Evolutionary conservation across 1,140 invertebrate species (phyloP).

Genomic region (Ips typographus): DNA sequence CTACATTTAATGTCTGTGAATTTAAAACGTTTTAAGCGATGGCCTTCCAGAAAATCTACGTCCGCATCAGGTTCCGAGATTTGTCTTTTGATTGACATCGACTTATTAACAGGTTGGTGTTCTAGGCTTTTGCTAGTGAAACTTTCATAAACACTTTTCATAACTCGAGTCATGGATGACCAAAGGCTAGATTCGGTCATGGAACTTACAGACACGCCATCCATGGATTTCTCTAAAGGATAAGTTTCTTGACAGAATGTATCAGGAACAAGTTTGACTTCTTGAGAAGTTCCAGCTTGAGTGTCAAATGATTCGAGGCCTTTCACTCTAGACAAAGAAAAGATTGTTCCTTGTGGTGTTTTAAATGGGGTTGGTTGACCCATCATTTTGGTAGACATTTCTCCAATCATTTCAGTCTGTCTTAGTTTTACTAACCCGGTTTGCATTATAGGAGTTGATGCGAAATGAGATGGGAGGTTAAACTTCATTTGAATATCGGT

Average conservation of each 20-base stretch:
- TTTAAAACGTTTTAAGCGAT: conserved; percentile 41
- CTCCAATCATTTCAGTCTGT: conserved; percentile 23
- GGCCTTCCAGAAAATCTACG: conserved; percentile 17
- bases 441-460: conserved; percentile 34
- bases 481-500: conserved; percentile 30
- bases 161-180: conserved; percentile 38
- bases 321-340: background rate
- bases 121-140: conserved; percentile 18
- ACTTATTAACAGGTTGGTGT: background rate
- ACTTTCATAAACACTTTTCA: conserved; percentile 36
- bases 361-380: conserved; percentile 19
- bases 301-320: background rate
- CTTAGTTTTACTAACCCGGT: conserved; percentile 18
- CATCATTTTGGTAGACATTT: conserved; percentile 14
- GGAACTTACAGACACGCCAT: conserved; percentile 12
- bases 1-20: conserved; percentile 42
- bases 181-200: conserved; percentile 36
- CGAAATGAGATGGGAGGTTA: conserved; percentile 27
- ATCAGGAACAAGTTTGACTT: background rate
- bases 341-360: conserved; percentile 23
- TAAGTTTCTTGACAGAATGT: background rate
- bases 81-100: conserved; percentile 31
- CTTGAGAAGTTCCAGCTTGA: conserved; percentile 2
- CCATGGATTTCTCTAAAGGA: background rate
- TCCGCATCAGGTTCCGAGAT: conserved; percentile 18